phyloP scores from a whole-genome alignment of 2,888 invertebrate genomes.

The Dyspetes luteomarginatus region DNA sequence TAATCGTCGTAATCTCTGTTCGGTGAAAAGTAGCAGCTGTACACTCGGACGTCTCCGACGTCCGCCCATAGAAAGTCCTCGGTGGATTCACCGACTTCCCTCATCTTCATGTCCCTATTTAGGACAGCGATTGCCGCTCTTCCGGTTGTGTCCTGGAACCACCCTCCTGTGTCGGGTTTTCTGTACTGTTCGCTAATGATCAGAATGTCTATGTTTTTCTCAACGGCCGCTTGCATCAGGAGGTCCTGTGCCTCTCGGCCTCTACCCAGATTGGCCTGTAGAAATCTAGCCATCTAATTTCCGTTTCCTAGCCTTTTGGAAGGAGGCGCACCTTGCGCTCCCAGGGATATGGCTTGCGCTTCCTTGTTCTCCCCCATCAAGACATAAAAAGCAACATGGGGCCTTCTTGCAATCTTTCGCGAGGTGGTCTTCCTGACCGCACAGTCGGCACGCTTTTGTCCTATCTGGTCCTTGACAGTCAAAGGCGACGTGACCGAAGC shows the following conservation, averaged over 20 bases:
- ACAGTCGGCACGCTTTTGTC: slow-evolving; percentile 55
- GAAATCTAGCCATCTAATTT: slow-evolving; percentile 52
- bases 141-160: slow-evolving; percentile 61
- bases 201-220: slow-evolving; percentile 44
- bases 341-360: slow-evolving; percentile 47
- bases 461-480: slow-evolving; percentile 58
- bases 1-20: slow-evolving; percentile 46
- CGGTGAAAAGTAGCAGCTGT: slow-evolving; percentile 63
- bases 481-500: slow-evolving; percentile 52
- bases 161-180: slow-evolving; percentile 47
- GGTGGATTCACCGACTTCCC: slow-evolving; percentile 40
- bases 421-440: slow-evolving; percentile 60
- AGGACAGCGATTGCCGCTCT: slow-evolving; percentile 64
- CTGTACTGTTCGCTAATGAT: slow-evolving; percentile 62
- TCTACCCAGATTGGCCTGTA: slow-evolving; percentile 63
- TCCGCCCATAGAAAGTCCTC: slow-evolving; percentile 59
- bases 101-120: slow-evolving; percentile 36
- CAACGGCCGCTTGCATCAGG: slow-evolving; percentile 62
- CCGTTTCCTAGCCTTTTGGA: slow-evolving; percentile 43
- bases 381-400: slow-evolving; percentile 51
- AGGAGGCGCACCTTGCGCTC: slow-evolving; percentile 52
- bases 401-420: slow-evolving; percentile 41
- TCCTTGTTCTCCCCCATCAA: slow-evolving; percentile 5
- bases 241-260: slow-evolving; percentile 59
- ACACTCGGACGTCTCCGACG: slow-evolving; percentile 48